phyloP scores from a whole-genome alignment of 2,797 vertebrate species.

The Xerus rutilus region DNA sequence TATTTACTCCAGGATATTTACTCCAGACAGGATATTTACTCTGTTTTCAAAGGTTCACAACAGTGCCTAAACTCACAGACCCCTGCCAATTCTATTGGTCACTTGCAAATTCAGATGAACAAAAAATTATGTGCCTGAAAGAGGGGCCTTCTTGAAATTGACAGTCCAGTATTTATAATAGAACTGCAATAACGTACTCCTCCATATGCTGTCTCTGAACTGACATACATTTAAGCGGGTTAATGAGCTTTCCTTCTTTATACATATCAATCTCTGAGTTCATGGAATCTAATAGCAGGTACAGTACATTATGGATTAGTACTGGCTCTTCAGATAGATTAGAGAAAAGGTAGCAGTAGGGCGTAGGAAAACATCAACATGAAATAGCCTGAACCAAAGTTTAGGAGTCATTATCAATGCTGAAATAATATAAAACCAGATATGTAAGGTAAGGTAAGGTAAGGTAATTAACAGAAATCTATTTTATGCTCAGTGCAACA shows the following conservation, averaged over 20 bases:
- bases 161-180: neutral
- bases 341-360: slow-evolving; percentile 18
- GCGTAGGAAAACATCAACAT: neutral
- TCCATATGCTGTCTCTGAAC: neutral
- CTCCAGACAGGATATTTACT: too few species aligned
- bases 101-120: slow-evolving; percentile 19
- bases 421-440: neutral
- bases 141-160: slow-evolving; percentile 32
- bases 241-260: slow-evolving; percentile 58
- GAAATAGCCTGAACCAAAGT: neutral
- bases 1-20: too few species aligned
- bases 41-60: neutral
- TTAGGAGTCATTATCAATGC: neutral
- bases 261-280: slow-evolving; percentile 2
- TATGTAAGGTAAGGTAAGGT: neutral
- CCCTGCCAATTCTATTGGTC: neutral
- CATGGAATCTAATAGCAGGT: neutral
- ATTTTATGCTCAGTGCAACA: neutral
- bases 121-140: neutral
- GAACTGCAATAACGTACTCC: slow-evolving; percentile 38
- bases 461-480: neutral
- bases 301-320: neutral
- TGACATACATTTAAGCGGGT: neutral
- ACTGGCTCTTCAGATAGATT: neutral
- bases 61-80: neutral